Conservation (phyloP, 2,888 invertebrate species). For the Esperia sulphurella region DNA sequence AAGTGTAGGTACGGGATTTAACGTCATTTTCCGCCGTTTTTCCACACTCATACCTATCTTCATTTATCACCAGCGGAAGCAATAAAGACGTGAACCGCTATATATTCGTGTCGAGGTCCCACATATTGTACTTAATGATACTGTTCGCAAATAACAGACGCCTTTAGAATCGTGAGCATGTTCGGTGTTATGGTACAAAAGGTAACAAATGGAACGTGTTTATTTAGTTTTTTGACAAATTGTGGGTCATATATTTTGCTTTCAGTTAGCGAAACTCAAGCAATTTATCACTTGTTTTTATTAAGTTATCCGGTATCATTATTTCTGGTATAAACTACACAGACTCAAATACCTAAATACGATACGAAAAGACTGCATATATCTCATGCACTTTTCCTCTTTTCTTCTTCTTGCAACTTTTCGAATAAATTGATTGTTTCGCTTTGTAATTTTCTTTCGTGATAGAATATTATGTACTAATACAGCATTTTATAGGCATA, state of each 20-base stretch:
- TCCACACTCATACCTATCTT: constrained; percentile 32
- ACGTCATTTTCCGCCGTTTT: not conserved
- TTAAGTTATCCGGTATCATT: too few species aligned
- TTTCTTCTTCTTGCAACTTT: too few species aligned
- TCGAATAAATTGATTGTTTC: too few species aligned
- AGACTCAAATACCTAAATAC: too few species aligned
- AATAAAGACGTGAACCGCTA: constrained; percentile 50
- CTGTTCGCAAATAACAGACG: constrained; percentile 48
- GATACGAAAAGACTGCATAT: too few species aligned
- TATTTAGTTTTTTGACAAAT: constrained; percentile 36
- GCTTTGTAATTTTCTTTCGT: too few species aligned
- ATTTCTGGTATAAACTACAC: too few species aligned
- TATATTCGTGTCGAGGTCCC: constrained; percentile 47
- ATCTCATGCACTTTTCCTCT: too few species aligned
- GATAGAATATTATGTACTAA: too few species aligned
- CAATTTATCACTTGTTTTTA: not conserved
- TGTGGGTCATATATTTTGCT: constrained; percentile 1
- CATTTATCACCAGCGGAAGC: constrained; percentile 51
- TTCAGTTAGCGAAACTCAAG: not conserved
- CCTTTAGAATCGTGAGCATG: constrained; percentile 46
- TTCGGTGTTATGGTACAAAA: constrained; percentile 21
- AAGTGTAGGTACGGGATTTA: not conserved
- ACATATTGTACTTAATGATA: constrained; percentile 54
- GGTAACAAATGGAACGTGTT: constrained; percentile 33
- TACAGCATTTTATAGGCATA: too few species aligned